Conservation (phyloP, 2,113 vertebrate species). For the Cromileptes altivelis region DNA sequence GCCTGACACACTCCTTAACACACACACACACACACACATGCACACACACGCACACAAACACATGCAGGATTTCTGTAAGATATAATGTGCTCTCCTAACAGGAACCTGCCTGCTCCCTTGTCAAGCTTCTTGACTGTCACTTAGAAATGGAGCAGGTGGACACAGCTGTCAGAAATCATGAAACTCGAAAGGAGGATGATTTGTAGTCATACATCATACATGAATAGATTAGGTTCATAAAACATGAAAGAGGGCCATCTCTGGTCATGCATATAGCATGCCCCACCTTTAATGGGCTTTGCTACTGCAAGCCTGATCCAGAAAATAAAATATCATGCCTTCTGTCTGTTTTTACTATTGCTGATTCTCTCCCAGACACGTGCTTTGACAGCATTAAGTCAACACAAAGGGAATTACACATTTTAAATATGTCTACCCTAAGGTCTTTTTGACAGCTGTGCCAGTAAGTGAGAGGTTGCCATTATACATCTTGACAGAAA, state of each 20-base stretch:
- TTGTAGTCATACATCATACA: slow-evolving; percentile 65
- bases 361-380: neutral
- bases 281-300: neutral
- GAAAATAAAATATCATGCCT: slow-evolving; percentile 18
- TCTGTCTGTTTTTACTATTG: neutral
- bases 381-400: slow-evolving; percentile 10
- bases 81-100: slow-evolving; percentile 25
- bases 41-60: too few relatives aligned
- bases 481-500: slow-evolving; percentile 42
- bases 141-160: slow-evolving; percentile 61
- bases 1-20: slow-evolving; percentile 35
- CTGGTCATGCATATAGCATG: slow-evolving; percentile 27
- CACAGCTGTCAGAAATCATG: slow-evolving; percentile 54
- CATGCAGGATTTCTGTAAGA: neutral
- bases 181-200: slow-evolving; percentile 25
- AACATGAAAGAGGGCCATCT: slow-evolving; percentile 49
- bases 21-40: neutral
- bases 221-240: slow-evolving; percentile 63
- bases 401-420: neutral
- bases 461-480: slow-evolving; percentile 24
- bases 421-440: slow-evolving; percentile 8
- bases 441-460: slow-evolving; percentile 1
- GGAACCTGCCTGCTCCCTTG: slow-evolving; percentile 28
- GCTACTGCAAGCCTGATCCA: neutral
- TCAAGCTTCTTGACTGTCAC: slow-evolving; percentile 20